A percentile compares a stretch with the other conserved stretches of the same genome.
These are phyloP conservation scores for Drosophila antonietae DNA, from an alignment of 2,888 invertebrate species.

Conservation along the genomic window DNA sequence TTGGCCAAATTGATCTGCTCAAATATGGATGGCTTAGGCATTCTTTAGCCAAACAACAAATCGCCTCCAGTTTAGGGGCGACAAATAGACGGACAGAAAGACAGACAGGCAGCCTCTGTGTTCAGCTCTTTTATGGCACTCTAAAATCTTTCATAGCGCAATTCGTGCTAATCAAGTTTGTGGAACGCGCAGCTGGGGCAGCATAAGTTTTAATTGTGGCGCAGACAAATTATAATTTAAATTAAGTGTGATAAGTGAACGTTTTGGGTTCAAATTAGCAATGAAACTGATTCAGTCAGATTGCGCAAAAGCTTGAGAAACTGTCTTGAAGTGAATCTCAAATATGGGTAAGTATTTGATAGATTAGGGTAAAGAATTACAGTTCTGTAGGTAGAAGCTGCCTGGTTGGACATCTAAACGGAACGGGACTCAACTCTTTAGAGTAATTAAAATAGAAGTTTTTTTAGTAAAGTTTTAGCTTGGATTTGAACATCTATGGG, in stretches of 20 bases:
- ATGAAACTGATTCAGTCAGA: conserved; percentile 42
- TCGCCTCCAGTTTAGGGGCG: background rate
- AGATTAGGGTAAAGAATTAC: background rate
- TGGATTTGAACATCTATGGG: background rate
- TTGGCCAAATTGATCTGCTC: conserved; percentile 41
- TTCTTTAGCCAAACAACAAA: conserved; percentile 15
- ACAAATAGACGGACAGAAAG: background rate
- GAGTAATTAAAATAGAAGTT: background rate
- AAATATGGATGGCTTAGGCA: conserved; percentile 33
- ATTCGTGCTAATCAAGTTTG: conserved; percentile 55
- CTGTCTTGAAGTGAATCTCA: background rate
- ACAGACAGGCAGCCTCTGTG: background rate
- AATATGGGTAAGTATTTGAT: background rate
- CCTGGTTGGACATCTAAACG: background rate
- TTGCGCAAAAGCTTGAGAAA: background rate
- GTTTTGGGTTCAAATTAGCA: conserved; percentile 43
- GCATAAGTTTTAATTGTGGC: conserved; percentile 31
- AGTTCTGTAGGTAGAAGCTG: background rate
- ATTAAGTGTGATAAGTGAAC: conserved; percentile 56
- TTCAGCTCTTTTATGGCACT: conserved; percentile 57
- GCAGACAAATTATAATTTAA: conserved; percentile 55
- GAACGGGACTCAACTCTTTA: background rate
- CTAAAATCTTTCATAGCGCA: conserved; percentile 47
- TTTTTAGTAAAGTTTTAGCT: too few species aligned
- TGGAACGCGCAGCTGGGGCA: background rate